Evolutionary conservation across 1,140 invertebrate genomes (phyloP).

Genomic region (Venturia canescens): DNA sequence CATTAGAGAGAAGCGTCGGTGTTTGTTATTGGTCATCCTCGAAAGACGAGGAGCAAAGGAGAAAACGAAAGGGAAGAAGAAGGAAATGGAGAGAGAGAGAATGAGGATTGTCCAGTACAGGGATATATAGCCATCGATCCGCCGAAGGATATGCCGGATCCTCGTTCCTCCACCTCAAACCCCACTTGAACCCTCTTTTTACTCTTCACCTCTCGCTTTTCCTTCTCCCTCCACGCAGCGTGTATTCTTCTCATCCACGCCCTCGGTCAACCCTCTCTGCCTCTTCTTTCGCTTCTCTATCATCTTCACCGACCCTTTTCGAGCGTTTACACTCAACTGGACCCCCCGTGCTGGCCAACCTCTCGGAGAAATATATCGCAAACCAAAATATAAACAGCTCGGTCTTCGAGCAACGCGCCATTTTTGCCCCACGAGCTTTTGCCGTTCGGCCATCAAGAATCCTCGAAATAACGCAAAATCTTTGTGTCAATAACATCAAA

Average conservation of each 20-base stretch:
- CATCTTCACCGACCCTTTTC: conserved; percentile 41
- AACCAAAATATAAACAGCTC: too few relatives aligned
- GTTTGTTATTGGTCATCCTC: conserved; percentile 76
- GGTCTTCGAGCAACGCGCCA: too few relatives aligned
- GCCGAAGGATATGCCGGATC: conserved; percentile 70
- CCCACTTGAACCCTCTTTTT: conserved; percentile 57
- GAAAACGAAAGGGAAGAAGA: conserved; percentile 8
- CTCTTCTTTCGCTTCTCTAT: not conserved
- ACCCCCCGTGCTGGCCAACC: conserved; percentile 59
- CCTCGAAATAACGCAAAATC: not conserved
- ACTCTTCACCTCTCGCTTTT: conserved; percentile 50
- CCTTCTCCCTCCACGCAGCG: not conserved
- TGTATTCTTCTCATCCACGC: conserved; percentile 29
- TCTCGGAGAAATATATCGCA: conserved; percentile 47
- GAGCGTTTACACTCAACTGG: conserved; percentile 54
- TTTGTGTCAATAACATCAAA: not conserved
- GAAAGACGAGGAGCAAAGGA: conserved; percentile 60
- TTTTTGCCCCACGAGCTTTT: too few relatives aligned
- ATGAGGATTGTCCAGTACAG: conserved; percentile 64
- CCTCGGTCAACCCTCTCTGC: conserved; percentile 13
- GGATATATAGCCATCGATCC: conserved; percentile 72
- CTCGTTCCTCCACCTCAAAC: conserved; percentile 54
- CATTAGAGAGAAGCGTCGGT: conserved; percentile 74
- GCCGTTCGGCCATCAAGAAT: not conserved
- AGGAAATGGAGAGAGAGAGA: conserved; percentile 46